Evolutionary conservation across 2,888 invertebrate genomes (phyloP), one percentile per base, ranked within the genome.

Genomic region (Macropis europaea): DNA sequence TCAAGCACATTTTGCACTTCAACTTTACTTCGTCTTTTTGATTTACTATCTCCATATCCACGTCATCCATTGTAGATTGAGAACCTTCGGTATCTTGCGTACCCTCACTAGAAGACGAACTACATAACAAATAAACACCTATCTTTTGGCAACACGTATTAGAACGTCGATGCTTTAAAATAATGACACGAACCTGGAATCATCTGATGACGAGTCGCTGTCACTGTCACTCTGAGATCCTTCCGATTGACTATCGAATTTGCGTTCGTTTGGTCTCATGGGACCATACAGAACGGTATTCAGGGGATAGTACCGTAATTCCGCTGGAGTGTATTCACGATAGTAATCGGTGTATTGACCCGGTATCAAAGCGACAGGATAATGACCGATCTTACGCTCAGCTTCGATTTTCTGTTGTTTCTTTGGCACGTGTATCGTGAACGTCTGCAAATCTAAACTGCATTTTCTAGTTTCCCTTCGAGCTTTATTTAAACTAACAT

Each of bases 311-410:
- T 96, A 97, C 87, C 96, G 95, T 63, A 99, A 91, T 90, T 99
- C 97, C 11, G 95, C 93, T 4, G 97, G 92, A 1, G 95, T 94
- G 89, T 97, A 98, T 64, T 90, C 83, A 85, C 95, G 94, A 90
- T 95, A 98, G 87, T 93, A 93, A 90, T 98, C 97, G 81, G 96
- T 95, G 91, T 94, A 99, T 91, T 99, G 99, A n/a, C 99, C 99
- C 34, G 98, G 97, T 82, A 99, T 94, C 75, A 99, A 91, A 43
- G 99, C 95, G 71, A 98, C 94, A 17, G 99, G 99, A 92, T 98
- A 99, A 90, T 93, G 90, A 40, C 94, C 93, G 79, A 92, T 92
- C 52, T 91, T 91, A 50, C 92, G 91, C 62, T 93, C 92, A 1
- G 90, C 87, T 71, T 91, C 90, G 75, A 91, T 86, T 73, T 91